phyloP scores from a whole-genome alignment of 2,113 vertebrate genomes.

The Eptesicus fuscus region DNA sequence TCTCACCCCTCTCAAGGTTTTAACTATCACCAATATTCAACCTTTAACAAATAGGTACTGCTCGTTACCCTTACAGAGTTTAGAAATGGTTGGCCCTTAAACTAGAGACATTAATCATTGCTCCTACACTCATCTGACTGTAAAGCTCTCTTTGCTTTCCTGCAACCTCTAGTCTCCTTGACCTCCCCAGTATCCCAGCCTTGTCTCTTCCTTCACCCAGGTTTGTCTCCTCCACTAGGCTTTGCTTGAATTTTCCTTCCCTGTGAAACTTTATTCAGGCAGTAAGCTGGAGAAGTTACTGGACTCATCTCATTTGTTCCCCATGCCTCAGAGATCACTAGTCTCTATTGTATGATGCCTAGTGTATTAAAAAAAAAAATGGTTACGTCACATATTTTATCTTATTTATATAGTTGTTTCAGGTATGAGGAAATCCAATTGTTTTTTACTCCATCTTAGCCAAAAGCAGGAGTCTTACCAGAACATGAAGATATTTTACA shows the following conservation, averaged over 20 bases:
- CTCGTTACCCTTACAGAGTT: background rate
- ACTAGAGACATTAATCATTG: background rate
- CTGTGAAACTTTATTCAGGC: background rate
- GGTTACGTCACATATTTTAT: background rate
- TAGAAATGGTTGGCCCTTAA: background rate
- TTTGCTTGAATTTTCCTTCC: background rate
- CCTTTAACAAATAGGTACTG: background rate
- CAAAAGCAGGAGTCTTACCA: background rate
- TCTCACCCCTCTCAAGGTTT: constrained; percentile 19
- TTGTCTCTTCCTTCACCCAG: background rate
- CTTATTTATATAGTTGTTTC: background rate
- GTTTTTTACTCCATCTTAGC: background rate
- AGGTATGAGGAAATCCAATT: background rate
- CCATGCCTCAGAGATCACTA: background rate
- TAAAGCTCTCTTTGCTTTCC: background rate
- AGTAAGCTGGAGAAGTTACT: background rate
- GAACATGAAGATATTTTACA: background rate
- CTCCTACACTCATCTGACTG: background rate
- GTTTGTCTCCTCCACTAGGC: background rate
- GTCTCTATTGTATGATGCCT: background rate
- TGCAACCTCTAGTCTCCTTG: background rate
- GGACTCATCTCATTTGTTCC: background rate
- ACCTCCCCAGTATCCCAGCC: background rate
- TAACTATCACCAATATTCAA: background rate
- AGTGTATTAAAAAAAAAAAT: background rate